Evolutionary conservation across 2,113 vertebrate species (phyloP), one percentile per base, ranked within the genome.

Genomic region (Prunella fulvescens): DNA sequence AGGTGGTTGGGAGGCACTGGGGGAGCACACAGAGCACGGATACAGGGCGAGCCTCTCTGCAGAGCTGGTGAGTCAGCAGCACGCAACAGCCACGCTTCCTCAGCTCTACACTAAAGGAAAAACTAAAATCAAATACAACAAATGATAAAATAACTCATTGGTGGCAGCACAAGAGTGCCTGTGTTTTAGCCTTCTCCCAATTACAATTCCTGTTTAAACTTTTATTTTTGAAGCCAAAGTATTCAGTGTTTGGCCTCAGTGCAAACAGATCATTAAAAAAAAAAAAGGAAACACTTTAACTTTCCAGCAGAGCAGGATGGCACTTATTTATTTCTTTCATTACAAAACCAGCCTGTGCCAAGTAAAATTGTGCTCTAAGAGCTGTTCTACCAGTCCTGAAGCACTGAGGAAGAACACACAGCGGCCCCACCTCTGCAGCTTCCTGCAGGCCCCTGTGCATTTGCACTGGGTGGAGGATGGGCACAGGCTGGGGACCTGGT

Each of bases 321-420:
- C 87, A 95, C 87, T 95, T 91, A 78, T 71, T 96, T 95, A 83
- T 91, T 95, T 94, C 47, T 92, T 81, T 92, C 66, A 12, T 93
- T 93, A 72, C 87, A 69, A 95, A 94, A 89, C 73, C 84, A 88
- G n/a, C 48, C 70, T 0, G 26, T 95, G 96, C 96, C 94, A 95
- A 95, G 78, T 87, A 89, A 92, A 96, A 81, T 95, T 47, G 33
- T 93, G 84, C 84, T 97, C 94, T 24, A 69, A 95, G 91, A 89
- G 93, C 96, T 95, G 93, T 85, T 96, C 95, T 93, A 95, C 95
- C 94, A 95, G 94, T 95, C 94, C 65, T 39, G 3, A 86, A 92
- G 81, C 10, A 6, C 57, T 78, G 73, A 57, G 77, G 91, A 95
- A 89, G 85, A 97, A 86, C 86, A 69, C 6, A 5, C 2, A 4